phyloP scores from a whole-genome alignment of 2,113 vertebrate species.

The Tenrec ecaudatus region DNA sequence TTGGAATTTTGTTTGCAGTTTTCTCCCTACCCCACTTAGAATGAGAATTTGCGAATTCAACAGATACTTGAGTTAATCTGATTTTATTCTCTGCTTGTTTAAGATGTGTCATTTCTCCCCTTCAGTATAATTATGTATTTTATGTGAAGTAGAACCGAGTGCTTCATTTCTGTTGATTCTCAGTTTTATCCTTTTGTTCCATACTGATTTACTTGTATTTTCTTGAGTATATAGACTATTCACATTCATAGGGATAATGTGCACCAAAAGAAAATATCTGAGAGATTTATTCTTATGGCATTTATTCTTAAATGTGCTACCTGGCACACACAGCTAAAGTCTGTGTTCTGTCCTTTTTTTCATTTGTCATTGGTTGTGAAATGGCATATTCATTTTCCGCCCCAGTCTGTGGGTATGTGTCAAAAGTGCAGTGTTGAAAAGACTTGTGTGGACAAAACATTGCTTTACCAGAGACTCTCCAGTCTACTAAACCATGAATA shows the following conservation, averaged over 20 bases:
- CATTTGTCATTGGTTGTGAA: neutral
- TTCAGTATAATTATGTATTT: neutral
- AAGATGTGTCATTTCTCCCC: neutral
- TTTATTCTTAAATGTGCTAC: neutral
- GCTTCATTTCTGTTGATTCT: neutral
- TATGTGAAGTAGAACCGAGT: neutral
- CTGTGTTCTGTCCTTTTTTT: neutral
- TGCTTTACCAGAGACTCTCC: neutral
- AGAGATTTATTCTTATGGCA: neutral
- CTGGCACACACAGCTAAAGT: neutral
- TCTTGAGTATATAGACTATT: neutral
- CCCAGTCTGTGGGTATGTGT: neutral
- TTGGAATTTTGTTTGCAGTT: neutral
- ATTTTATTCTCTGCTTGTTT: neutral
- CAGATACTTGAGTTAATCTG: neutral
- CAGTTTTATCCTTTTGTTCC: neutral
- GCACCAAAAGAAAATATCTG: neutral
- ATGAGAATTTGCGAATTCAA: neutral
- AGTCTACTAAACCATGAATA: neutral
- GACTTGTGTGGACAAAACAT: neutral
- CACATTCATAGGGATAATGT: neutral
- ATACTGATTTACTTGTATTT: constrained; percentile 4
- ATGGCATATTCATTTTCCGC: neutral
- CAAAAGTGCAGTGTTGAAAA: neutral
- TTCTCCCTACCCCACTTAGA: neutral